Percentiles rank a stretch among this genome's conserved stretches.
Conservation (phyloP, 2,113 vertebrate genomes). For the Cavia aperea region DNA sequence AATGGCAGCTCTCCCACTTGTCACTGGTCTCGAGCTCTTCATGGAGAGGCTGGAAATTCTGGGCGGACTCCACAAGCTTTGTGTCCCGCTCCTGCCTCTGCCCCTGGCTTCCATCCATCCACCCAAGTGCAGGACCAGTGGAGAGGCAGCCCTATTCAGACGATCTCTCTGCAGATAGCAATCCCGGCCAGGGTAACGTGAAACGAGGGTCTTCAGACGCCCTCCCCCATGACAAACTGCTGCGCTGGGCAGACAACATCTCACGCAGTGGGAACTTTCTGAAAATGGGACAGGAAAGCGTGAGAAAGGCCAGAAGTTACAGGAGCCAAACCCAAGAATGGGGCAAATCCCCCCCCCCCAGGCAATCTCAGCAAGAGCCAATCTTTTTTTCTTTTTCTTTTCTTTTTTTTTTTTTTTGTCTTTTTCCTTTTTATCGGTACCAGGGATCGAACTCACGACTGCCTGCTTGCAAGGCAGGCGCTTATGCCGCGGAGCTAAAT, state of each 20-base stretch:
- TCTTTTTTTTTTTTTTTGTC: too few species aligned
- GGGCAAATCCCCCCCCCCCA: not conserved
- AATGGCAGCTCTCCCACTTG: slow-evolving; percentile 37
- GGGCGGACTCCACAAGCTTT: slow-evolving; percentile 16
- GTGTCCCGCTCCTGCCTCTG: slow-evolving; percentile 18
- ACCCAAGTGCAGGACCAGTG: slow-evolving; percentile 32
- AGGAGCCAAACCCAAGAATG: not conserved
- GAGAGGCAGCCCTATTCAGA: slow-evolving; percentile 56
- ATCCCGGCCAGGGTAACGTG: slow-evolving; percentile 26
- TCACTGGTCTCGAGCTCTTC: slow-evolving; percentile 44
- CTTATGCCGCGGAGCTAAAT: too few species aligned
- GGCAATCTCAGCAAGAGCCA: not conserved
- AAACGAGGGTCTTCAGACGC: slow-evolving; percentile 48
- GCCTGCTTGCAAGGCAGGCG: too few species aligned
- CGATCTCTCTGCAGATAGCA: slow-evolving; percentile 50
- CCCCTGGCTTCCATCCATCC: slow-evolving; percentile 26
- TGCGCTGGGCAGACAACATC: not conserved
- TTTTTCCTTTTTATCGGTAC: too few species aligned
- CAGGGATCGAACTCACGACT: too few species aligned
- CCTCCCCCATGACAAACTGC: not conserved
- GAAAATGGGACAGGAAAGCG: not conserved
- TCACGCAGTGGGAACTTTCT: not conserved
- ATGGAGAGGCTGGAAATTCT: slow-evolving; percentile 9
- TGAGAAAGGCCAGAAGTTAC: slow-evolving; percentile 41
- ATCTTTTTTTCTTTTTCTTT: not conserved